phyloP scores from a whole-genome alignment of 2,797 vertebrate species.

The Pogoniulus pusillus region DNA sequence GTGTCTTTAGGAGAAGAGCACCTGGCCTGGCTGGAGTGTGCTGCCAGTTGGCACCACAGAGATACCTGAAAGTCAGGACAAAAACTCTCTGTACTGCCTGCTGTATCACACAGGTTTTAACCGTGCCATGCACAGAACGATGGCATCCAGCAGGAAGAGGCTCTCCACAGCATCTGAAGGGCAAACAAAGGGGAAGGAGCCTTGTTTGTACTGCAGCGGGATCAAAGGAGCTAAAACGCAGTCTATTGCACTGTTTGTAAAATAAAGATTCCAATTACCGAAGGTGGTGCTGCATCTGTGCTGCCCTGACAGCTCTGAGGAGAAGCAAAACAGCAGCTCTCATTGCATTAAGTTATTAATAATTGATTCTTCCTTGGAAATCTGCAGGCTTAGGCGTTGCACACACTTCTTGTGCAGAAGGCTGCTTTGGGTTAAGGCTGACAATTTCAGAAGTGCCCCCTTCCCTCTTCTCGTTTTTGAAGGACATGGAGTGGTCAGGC shows the following conservation, averaged over 20 bases:
- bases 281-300: conserved; percentile 50
- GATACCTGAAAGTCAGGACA: conserved; percentile 8
- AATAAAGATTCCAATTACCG: conserved; percentile 51
- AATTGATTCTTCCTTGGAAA: conserved; percentile 43
- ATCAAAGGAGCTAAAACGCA: conserved; percentile 56
- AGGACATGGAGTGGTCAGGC: not conserved
- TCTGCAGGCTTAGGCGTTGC: not conserved
- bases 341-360: conserved; percentile 18
- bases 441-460: not conserved
- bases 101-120: not conserved
- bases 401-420: not conserved
- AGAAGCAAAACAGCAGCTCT: conserved; percentile 13
- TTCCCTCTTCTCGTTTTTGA: not conserved
- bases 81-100: not conserved
- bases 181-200: conserved; percentile 49
- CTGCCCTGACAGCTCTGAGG: conserved; percentile 38
- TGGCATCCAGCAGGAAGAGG: not conserved
- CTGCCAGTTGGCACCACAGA: conserved; percentile 4
- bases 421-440: not conserved
- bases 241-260: conserved; percentile 43
- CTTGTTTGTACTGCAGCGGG: conserved; percentile 36
- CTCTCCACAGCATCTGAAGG: conserved; percentile 53
- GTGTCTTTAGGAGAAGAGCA: conserved; percentile 5
- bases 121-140: not conserved
- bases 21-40: not conserved